Percentiles rank a stretch among this genome's conserved stretches.
These are phyloP conservation scores for Euproctis similis DNA, from an alignment of 2,888 invertebrate species.

Conservation along the genomic window DNA sequence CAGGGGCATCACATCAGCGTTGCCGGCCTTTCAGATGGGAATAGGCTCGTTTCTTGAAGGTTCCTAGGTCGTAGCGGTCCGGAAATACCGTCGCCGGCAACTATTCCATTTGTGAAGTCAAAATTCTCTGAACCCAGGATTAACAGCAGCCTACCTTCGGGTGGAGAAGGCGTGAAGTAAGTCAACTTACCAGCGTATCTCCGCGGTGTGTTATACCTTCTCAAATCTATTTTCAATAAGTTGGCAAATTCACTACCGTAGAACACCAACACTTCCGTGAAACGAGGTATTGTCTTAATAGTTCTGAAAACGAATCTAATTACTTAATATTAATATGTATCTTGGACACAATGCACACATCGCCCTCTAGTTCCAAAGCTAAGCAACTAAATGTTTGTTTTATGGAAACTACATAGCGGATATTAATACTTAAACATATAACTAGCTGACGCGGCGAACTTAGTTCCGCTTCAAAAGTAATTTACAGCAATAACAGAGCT, in stretches of 20 bases:
- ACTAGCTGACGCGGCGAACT: no score
- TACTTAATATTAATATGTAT: no score
- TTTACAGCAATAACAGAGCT: neutral
- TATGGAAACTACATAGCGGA: no score
- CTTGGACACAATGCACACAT: neutral
- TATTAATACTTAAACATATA: no score
- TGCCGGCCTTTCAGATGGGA: no score
- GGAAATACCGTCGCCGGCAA: no score
- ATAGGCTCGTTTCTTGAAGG: no score
- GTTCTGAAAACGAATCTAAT: slow-evolving; percentile 44
- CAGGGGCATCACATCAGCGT: no score
- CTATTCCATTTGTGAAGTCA: neutral
- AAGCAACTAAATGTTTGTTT: no score
- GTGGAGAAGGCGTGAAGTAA: no score
- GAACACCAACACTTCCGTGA: slow-evolving; percentile 54
- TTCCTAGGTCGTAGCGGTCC: no score
- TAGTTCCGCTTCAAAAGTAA: no score
- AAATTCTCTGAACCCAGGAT: neutral
- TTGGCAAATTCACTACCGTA: slow-evolving; percentile 51
- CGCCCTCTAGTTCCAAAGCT: neutral
- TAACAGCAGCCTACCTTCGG: neutral
- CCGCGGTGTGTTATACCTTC: slow-evolving; percentile 34
- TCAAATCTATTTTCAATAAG: slow-evolving; percentile 35
- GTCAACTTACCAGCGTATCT: slow-evolving; percentile 29
- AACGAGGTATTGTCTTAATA: slow-evolving; percentile 46